Evolutionary conservation across 2,888 invertebrate species (phyloP), one percentile per base, ranked within the genome.

Genomic region (Flabesymbios commensalis): DNA sequence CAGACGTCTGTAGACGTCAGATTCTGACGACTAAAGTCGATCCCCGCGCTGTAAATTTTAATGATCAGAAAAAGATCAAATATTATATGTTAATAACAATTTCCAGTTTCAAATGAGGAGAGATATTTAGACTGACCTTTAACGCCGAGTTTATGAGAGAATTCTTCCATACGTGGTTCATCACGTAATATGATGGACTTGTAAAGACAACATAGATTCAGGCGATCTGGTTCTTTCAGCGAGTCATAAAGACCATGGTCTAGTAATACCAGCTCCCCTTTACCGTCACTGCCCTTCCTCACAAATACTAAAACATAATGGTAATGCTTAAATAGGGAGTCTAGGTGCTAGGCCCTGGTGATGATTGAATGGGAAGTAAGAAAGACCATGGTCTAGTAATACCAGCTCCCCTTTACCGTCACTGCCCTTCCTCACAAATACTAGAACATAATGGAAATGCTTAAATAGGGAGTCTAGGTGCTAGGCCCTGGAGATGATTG

Each of bases 171-270:
- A 47, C 84, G 81, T 0, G 69, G 59, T 62, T 88, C 86, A 77
- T 90, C 86, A 52, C 86, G 85, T 53, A 89, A 77, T 1, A 91
- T 88, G 57, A 90, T 88, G 0, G 90, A 87, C 79, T 88, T 89
- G 88, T 90, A 91, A 73, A 90, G 86, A 59, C 86, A 83, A 75
- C 89, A 88, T 2, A 91, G 84, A 10, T 87, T 85, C 54, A 85
- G 76, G n/a, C 90, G 83, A 47, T 88, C 85, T 2, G 83, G 72
- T 2, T 84, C 81, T 1, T 87, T 85, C n/a, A 91, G 73, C 57
- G 82, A 80, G 78, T 90, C 88, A 76, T 91, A 91, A 2, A 91
- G 82, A 0, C 90, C 91, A 78, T 91, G 91, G 80, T 91, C 91
- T 10, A 91, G 76, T 14, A 90, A 74, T 14, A 91, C 87, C 33